phyloP scores from a whole-genome alignment of 1,140 invertebrate species.

The Ridgeia piscesae region DNA sequence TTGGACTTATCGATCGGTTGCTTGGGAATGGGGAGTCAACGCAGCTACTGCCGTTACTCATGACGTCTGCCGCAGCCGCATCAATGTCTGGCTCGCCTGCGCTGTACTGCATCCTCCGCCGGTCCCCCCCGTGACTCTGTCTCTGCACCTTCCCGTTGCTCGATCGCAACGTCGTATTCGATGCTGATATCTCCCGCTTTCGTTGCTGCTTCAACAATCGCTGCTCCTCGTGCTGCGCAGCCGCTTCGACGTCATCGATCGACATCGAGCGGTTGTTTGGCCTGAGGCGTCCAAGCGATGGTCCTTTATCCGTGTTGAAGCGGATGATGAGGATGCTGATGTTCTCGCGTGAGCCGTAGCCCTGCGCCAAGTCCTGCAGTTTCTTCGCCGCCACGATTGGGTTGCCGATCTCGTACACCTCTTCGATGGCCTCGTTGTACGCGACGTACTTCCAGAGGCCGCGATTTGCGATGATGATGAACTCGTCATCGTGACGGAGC shows the following conservation, averaged over 20 bases:
- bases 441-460: slow-evolving; percentile 51
- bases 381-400: slow-evolving; percentile 56
- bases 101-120: neutral
- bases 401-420: slow-evolving; percentile 49
- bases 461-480: slow-evolving; percentile 54
- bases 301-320: slow-evolving; percentile 33
- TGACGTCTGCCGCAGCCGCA: neutral
- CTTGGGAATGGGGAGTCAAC: neutral
- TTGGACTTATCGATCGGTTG: neutral
- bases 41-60: neutral
- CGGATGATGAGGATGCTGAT: slow-evolving; percentile 52
- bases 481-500: slow-evolving; percentile 48
- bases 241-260: slow-evolving; percentile 30
- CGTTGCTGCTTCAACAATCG: slow-evolving; percentile 8
- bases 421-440: slow-evolving; percentile 52
- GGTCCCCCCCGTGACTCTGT: neutral
- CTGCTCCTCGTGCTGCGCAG: slow-evolving; percentile 21
- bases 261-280: slow-evolving; percentile 26
- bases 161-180: neutral
- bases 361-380: slow-evolving; percentile 56
- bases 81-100: neutral
- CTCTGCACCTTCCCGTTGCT: neutral
- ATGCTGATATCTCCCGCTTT: neutral
- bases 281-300: slow-evolving; percentile 24
- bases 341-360: slow-evolving; percentile 55